Conservation (phyloP, 2,113 vertebrate genomes). For the Cyprinodon tularosa region DNA sequence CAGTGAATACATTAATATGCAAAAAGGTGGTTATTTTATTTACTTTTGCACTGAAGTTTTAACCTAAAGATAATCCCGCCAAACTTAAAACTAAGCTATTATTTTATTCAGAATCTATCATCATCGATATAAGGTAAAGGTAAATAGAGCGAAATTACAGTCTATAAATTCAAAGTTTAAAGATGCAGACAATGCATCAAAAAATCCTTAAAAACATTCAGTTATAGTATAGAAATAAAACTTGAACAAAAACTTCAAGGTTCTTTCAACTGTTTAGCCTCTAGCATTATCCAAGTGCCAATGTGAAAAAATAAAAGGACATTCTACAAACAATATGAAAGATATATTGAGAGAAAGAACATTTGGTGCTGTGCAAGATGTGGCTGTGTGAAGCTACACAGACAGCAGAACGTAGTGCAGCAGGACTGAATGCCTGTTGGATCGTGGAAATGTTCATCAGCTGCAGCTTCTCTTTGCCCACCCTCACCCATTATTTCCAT, state of each 20-base stretch:
- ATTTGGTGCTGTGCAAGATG: conserved; percentile 31
- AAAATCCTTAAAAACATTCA: not conserved
- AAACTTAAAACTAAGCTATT: not conserved
- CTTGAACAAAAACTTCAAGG: not conserved
- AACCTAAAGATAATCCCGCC: not conserved
- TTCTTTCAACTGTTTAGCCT: not conserved
- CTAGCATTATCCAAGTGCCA: not conserved
- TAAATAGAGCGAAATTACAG: not conserved
- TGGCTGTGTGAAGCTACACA: conserved; percentile 7
- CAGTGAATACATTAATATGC: not conserved
- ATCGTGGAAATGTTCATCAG: conserved; percentile 53
- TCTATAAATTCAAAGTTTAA: not conserved
- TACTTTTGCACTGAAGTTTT: not conserved
- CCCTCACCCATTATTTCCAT: conserved; percentile 58
- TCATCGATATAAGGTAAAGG: not conserved
- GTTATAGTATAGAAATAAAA: not conserved
- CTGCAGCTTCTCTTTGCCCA: conserved; percentile 45
- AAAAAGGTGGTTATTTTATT: not conserved
- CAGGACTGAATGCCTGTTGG: conserved; percentile 48
- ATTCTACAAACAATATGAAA: not conserved
- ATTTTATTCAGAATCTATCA: not conserved
- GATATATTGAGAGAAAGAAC: not conserved
- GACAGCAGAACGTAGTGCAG: conserved; percentile 23
- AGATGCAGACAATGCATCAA: not conserved
- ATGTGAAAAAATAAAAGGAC: not conserved